Evolutionary conservation across 2,113 vertebrate genomes (phyloP).

Genomic region (Datnioides undecimradiatus): DNA sequence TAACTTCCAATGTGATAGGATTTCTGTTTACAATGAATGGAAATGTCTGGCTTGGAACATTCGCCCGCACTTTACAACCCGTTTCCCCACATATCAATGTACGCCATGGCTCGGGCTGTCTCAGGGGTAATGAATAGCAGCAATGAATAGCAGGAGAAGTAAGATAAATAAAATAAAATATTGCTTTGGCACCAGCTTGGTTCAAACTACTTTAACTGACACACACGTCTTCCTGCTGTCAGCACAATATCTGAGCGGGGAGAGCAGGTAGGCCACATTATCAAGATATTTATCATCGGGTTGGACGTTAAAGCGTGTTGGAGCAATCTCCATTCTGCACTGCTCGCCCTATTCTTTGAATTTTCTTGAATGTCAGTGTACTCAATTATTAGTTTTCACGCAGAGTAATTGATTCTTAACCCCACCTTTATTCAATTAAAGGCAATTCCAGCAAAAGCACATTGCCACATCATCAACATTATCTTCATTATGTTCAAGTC

Average conservation of each 20-base stretch:
- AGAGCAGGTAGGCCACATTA: conserved; percentile 65
- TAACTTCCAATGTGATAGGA: conserved; percentile 35
- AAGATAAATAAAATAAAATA: conserved; percentile 83
- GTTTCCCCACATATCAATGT: conserved; percentile 68
- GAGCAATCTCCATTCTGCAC: conserved; percentile 56
- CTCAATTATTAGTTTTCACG: conserved; percentile 58
- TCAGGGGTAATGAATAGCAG: conserved; percentile 70
- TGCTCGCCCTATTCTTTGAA: too few species aligned
- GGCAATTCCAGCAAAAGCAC: conserved; percentile 53
- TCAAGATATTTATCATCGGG: conserved; percentile 77
- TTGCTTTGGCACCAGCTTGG: conserved; percentile 75
- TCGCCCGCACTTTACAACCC: conserved; percentile 59
- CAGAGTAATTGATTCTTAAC: conserved; percentile 48
- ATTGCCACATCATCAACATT: conserved; percentile 46
- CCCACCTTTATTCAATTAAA: conserved; percentile 59
- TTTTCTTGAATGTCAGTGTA: too few species aligned
- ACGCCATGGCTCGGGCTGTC: conserved; percentile 57
- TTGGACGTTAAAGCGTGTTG: conserved; percentile 58
- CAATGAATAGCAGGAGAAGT: conserved; percentile 63
- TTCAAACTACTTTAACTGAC: conserved; percentile 68
- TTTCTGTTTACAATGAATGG: conserved; percentile 63
- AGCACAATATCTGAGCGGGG: conserved; percentile 64
- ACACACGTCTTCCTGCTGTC: conserved; percentile 73
- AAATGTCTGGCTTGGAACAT: conserved; percentile 51
- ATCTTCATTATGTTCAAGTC: conserved; percentile 47